Base-by-base conservation (phyloP, 2,888 invertebrate genomes). In the Tethea ocularis region DNA sequence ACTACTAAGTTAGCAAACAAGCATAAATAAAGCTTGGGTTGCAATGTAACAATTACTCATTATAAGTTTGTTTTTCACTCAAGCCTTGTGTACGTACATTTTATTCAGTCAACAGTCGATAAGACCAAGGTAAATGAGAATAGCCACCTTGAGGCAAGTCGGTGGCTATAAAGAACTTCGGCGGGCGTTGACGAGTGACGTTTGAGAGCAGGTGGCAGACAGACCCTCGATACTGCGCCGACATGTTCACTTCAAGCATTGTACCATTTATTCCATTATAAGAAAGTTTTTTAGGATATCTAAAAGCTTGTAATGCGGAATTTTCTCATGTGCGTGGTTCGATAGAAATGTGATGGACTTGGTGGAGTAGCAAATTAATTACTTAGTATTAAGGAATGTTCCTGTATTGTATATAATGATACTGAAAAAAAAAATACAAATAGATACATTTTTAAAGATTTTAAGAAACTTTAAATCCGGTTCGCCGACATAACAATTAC, bases 111-210 rank as follows among this genome's bases (percentile, higher is more conserved):
- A n/a, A n/a, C n/a, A 33, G 13, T 33, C n/a, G n/a, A 38, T 36
- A n/a, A n/a, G 4, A 13, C 11, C 17, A n/a, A 52, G 7, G n/a
- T 11, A n/a, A 6, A 22, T 54, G 22, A 54, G 54, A 57, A 57
- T 57, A 57, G 51, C 10, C 51, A 15, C 24, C 33, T 41, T 26
- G 26, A 46, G 17, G 23, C 46, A 41, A 57, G 57, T 57, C 57
- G 60, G 60, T 56, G 56, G 60, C 57, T 26, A 57, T 56, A 60
- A 57, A 60, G 57, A 41, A 52, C 46, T 20, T 58, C 51, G 26
- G 24, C 20, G 29, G 26, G 15, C 23, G 54, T 36, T 54, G 54
- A 33, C 54, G 54, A 54, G 54, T 54, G 54, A 54, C 54, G 54
- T 54, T 29, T 36, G 54, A 36, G 54, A 54, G 54, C 54, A 54